phyloP scores from a whole-genome alignment of 1,140 invertebrate genomes.

The Paramacrobiotus metropolitanus region DNA sequence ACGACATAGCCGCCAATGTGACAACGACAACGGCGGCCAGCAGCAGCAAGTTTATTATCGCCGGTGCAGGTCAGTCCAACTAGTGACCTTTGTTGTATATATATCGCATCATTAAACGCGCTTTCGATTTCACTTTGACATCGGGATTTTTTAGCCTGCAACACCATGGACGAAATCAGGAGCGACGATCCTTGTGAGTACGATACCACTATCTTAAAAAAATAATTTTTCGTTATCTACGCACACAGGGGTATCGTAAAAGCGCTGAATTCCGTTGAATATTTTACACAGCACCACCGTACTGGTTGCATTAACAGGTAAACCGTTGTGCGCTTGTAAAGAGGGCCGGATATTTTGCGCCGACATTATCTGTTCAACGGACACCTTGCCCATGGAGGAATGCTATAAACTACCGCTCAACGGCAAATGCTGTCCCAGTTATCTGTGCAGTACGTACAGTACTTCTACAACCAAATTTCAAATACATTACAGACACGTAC shows the following conservation, averaged over 20 bases:
- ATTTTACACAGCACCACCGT: background rate
- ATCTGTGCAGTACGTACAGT: constrained; percentile 3
- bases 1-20: too few species aligned
- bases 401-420: background rate
- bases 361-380: background rate
- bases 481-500: too few species aligned
- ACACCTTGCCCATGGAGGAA: background rate
- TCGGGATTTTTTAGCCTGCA: constrained; percentile 4
- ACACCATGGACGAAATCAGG: background rate
- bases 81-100: too few species aligned
- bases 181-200: background rate
- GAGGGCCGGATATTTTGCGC: background rate
- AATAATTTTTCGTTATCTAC: background rate
- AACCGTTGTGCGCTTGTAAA: background rate
- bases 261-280: background rate
- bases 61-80: too few species aligned
- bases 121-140: background rate
- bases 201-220: background rate
- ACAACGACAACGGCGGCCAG: too few species aligned
- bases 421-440: background rate
- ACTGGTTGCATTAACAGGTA: too few species aligned
- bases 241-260: too few species aligned
- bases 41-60: too few species aligned
- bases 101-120: too few species aligned
- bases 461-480: too few species aligned